A percentile compares a stretch with the other conserved stretches of the same genome.
phyloP scores from a whole-genome alignment of 2,888 invertebrate genomes.

The Ellobium chinense region DNA sequence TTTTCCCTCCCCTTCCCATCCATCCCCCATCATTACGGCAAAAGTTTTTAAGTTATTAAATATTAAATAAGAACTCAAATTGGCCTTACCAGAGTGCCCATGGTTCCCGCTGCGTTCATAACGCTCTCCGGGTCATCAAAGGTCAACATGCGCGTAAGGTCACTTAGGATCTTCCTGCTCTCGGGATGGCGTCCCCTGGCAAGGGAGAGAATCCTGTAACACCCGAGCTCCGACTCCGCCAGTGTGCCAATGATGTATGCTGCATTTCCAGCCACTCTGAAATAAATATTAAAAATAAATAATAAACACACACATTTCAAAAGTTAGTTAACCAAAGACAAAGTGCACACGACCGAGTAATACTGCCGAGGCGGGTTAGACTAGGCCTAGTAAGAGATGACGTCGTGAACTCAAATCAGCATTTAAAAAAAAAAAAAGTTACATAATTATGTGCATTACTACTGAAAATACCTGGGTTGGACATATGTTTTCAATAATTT shows the following conservation, averaged over 20 bases:
- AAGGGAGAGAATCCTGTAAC: conserved; percentile 72
- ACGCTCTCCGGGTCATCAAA: conserved; percentile 78
- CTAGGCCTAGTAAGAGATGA: too few relatives aligned
- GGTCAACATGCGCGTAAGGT: conserved; percentile 75
- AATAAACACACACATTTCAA: neutral
- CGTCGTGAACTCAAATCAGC: neutral
- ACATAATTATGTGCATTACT: too few relatives aligned
- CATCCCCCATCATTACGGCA: neutral
- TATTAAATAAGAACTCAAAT: neutral
- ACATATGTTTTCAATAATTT: too few relatives aligned
- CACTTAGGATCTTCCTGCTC: conserved; percentile 66
- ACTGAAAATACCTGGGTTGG: too few relatives aligned
- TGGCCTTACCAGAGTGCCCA: conserved; percentile 75
- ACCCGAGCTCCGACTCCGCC: conserved; percentile 77
- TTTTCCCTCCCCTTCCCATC: neutral
- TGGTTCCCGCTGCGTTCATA: conserved; percentile 79
- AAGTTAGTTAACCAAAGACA: neutral
- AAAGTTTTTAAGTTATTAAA: neutral
- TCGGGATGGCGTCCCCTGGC: conserved; percentile 62
- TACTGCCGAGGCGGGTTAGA: too few relatives aligned
- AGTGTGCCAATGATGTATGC: conserved; percentile 79
- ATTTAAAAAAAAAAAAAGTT: neutral
- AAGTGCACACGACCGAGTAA: neutral
- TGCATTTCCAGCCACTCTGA: conserved; percentile 77
- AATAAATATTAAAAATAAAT: conserved; percentile 27